These are phyloP conservation scores for Ictidomys tridecemlineatus DNA, from an alignment of 2,113 vertebrate species.

Conservation along the genomic window DNA sequence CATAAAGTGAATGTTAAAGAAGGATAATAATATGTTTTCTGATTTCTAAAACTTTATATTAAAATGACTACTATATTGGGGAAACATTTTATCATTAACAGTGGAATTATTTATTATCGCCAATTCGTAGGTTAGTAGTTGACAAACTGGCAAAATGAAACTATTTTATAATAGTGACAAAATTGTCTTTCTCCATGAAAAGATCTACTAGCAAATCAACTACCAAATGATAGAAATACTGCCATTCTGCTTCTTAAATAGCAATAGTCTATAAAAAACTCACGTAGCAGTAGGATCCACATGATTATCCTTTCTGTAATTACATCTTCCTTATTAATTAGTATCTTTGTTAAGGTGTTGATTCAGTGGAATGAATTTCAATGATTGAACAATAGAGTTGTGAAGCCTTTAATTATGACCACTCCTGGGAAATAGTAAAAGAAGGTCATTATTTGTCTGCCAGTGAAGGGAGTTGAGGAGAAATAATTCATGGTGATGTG, in stretches of 20 bases:
- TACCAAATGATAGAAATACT: background rate
- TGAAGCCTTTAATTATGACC: conserved; percentile 36
- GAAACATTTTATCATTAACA: background rate
- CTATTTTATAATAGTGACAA: background rate
- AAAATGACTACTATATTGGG: background rate
- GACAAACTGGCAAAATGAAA: background rate
- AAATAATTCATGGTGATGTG: conserved; percentile 19
- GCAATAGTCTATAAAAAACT: background rate
- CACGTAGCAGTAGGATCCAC: background rate
- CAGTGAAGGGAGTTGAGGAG: background rate
- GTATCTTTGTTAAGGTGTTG: conserved; percentile 10
- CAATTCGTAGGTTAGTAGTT: background rate
- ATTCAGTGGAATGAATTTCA: conserved; percentile 33
- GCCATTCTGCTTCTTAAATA: conserved; percentile 17
- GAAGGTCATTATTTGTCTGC: conserved; percentile 51
- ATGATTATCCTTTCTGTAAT: conserved; percentile 58
- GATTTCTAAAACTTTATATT: background rate
- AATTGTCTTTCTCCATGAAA: conserved; percentile 14
- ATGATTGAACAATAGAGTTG: conserved; percentile 7
- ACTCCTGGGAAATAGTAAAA: background rate
- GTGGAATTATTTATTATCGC: background rate
- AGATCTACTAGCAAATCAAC: background rate
- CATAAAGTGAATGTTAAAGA: background rate
- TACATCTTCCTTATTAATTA: conserved; percentile 26
- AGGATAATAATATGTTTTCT: background rate